Percentiles rank a stretch among this genome's conserved stretches.
Conservation (phyloP, 2,113 vertebrate genomes). For the Hucho hucho region DNA sequence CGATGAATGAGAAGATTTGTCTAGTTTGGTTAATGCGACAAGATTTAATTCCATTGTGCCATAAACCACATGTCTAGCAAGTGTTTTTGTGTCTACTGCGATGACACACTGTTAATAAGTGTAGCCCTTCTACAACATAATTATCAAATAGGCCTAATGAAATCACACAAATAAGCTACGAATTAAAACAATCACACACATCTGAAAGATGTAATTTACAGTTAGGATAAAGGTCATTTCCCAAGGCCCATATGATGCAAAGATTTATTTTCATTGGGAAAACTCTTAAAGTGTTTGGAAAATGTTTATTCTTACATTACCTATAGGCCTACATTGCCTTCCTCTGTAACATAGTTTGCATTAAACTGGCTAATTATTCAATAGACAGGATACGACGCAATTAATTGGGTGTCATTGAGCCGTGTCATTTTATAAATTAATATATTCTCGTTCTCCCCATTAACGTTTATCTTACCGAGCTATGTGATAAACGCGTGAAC, state of each 20-base stretch:
- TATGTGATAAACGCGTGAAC: neutral
- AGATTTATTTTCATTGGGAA: neutral
- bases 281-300: neutral
- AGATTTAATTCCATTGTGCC: neutral
- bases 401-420: constrained; percentile 12
- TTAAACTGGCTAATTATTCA: neutral
- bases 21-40: neutral
- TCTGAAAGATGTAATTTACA: too few species aligned
- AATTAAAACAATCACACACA: too few species aligned
- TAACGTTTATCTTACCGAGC: neutral
- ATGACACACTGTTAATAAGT: too few species aligned
- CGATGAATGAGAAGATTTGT: constrained; percentile 8
- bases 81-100: neutral
- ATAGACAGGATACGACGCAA: neutral
- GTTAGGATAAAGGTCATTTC: too few species aligned
- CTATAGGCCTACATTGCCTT: neutral
- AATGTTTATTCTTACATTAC: neutral
- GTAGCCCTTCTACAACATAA: too few species aligned
- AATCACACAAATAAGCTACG: too few species aligned
- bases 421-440: constrained; percentile 3
- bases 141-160: neutral
- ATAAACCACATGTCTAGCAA: neutral
- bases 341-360: neutral
- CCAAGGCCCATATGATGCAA: too few species aligned
- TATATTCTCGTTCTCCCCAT: constrained; percentile 1